Conservation (phyloP, 2,797 vertebrate genomes). For the Pseudotriccus pelzelni region DNA sequence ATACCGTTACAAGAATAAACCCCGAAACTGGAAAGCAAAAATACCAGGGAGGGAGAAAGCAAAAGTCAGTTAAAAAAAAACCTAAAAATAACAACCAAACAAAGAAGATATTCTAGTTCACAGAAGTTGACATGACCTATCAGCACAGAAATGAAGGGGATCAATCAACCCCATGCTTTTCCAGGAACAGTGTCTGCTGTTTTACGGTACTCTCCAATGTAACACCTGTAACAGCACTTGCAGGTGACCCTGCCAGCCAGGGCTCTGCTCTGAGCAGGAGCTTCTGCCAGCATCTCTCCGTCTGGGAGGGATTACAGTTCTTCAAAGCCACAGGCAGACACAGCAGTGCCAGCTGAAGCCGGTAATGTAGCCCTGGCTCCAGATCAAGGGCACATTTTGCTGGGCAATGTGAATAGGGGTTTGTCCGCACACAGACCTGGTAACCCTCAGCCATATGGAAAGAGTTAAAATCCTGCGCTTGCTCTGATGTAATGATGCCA, state of each 20-base stretch:
- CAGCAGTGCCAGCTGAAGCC: background rate
- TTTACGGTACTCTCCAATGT: background rate
- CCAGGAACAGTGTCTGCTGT: background rate
- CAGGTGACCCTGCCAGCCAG: slow-evolving; percentile 8
- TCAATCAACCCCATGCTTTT: background rate
- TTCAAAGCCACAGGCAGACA: slow-evolving; percentile 19
- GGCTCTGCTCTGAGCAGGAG: background rate
- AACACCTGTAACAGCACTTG: background rate
- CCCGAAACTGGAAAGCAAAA: background rate
- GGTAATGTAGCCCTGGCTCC: background rate
- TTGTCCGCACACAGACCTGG: background rate
- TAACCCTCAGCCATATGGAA: background rate
- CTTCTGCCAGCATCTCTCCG: background rate
- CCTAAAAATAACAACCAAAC: no score
- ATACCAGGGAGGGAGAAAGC: background rate
- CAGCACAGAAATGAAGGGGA: background rate
- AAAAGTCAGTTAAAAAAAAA: background rate
- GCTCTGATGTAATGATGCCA: background rate
- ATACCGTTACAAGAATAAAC: background rate
- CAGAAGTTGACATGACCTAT: background rate
- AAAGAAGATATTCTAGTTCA: background rate
- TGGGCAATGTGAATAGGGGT: background rate
- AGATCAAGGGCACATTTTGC: background rate
- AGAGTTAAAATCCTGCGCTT: background rate
- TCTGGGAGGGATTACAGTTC: slow-evolving; percentile 18